Evolutionary conservation across 2,888 invertebrate genomes (phyloP).

Genomic region (Rhodophaea formosa): DNA sequence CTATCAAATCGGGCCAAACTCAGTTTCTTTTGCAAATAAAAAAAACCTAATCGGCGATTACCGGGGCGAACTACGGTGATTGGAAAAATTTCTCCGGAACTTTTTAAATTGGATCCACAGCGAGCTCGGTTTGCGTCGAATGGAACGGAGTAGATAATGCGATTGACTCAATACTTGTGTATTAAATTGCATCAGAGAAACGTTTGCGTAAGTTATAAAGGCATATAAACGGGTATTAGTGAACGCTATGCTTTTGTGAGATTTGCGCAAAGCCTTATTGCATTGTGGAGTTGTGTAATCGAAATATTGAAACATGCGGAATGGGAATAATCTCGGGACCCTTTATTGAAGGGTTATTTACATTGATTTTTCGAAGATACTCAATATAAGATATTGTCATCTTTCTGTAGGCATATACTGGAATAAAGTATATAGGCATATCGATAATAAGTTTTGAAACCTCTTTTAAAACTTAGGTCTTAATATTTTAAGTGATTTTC

Average conservation of each 20-base stretch:
- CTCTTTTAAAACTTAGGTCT: no score
- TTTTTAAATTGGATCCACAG: conserved; percentile 77
- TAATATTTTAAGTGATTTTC: no score
- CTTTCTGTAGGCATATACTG: no score
- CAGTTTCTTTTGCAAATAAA: conserved; percentile 19
- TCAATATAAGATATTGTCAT: no score
- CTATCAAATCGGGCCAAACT: neutral
- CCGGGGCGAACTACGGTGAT: conserved; percentile 61
- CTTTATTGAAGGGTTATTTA: neutral
- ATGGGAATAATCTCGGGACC: neutral
- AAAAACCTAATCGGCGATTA: conserved; percentile 69
- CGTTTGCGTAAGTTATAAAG: conserved; percentile 56
- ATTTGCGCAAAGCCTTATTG: neutral
- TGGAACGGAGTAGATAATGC: conserved; percentile 65
- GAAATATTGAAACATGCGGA: neutral
- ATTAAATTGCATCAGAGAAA: conserved; percentile 73
- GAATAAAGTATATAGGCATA: no score
- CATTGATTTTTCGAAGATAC: no score
- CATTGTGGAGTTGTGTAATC: conserved; percentile 3
- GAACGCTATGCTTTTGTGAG: conserved; percentile 13
- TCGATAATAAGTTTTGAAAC: no score
- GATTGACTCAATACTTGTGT: conserved; percentile 64
- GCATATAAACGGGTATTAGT: conserved; percentile 21
- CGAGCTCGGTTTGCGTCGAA: conserved; percentile 65
- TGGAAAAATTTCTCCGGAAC: conserved; percentile 74